Evolutionary conservation across 2,888 invertebrate species (phyloP).

Genomic region (Pycnomerus fuliginosus): DNA sequence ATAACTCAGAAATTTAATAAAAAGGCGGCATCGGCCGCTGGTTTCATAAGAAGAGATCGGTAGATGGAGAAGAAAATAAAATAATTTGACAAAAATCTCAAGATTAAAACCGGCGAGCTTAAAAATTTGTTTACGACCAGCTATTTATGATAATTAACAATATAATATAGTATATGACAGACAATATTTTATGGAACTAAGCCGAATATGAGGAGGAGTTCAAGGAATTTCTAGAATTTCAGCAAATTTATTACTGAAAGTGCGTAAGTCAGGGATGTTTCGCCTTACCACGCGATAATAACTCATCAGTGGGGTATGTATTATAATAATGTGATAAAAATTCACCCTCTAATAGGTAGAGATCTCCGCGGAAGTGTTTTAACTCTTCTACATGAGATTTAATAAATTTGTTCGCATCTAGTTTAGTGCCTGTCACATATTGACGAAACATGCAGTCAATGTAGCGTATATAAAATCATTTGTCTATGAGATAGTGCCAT

Average conservation of each 20-base stretch:
- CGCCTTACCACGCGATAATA: conserved; percentile 26
- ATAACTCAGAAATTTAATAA: too few species aligned
- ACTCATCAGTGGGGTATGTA: conserved; percentile 13
- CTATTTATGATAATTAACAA: conserved; percentile 37
- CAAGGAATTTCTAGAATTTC: conserved; percentile 39
- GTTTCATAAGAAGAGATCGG: too few species aligned
- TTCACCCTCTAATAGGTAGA: too few species aligned
- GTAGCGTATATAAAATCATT: conserved; percentile 21
- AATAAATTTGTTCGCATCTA: conserved; percentile 11
- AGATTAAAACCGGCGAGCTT: too few species aligned
- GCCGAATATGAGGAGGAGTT: conserved; percentile 34
- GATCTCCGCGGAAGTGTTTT: too few species aligned
- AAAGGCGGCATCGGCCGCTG: too few species aligned
- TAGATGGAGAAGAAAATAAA: too few species aligned
- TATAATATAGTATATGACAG: conserved; percentile 32
- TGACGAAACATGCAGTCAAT: conserved; percentile 20
- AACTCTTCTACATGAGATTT: too few species aligned
- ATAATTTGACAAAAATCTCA: conserved; percentile 25
- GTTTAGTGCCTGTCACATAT: conserved; percentile 16
- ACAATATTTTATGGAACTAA: conserved; percentile 33
- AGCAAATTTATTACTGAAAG: conserved; percentile 35
- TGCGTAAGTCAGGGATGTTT: conserved; percentile 36
- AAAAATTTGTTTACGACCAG: conserved; percentile 31
- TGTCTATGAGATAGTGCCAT: conserved; percentile 18
- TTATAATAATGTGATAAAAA: too few species aligned